These are phyloP conservation scores for Phalanger gymnotis DNA, from an alignment of 2,797 vertebrate genomes.

Conservation along the genomic window DNA sequence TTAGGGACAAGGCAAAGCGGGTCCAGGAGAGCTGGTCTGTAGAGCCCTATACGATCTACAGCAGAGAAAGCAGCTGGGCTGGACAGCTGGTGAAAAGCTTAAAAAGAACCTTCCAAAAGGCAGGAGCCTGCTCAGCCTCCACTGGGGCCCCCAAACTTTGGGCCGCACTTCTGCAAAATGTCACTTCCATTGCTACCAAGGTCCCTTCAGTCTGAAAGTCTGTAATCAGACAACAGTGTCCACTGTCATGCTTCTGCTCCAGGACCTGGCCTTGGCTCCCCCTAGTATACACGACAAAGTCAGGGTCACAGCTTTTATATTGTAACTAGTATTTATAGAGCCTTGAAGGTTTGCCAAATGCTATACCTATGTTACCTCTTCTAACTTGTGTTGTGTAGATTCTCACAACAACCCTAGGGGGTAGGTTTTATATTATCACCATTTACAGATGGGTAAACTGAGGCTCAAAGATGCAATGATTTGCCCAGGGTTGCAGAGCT, in stretches of 20 bases:
- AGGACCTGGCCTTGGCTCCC: not conserved
- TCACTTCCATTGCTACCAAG: not conserved
- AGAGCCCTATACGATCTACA: not conserved
- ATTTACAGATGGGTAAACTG: not conserved
- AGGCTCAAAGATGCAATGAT: not conserved
- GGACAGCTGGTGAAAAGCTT: not conserved
- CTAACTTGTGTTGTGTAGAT: not conserved
- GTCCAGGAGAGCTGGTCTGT: not conserved
- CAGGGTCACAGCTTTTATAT: not conserved
- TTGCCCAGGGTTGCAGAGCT: not conserved
- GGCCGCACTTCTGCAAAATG: not conserved
- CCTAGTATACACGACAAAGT: not conserved
- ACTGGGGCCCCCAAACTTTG: not conserved
- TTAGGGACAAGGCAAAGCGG: not conserved
- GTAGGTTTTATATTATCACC: not conserved
- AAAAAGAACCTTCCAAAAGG: not conserved
- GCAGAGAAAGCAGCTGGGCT: not conserved
- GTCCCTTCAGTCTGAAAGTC: not conserved
- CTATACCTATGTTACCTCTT: not conserved
- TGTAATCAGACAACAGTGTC: not conserved
- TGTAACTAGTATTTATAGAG: not conserved
- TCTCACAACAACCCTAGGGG: not conserved
- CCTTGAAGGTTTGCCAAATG: not conserved
- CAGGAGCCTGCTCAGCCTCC: not conserved
- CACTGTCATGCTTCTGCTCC: not conserved